Base-by-base conservation (phyloP, 2,113 vertebrate species). In the Loxodonta africana region DNA sequence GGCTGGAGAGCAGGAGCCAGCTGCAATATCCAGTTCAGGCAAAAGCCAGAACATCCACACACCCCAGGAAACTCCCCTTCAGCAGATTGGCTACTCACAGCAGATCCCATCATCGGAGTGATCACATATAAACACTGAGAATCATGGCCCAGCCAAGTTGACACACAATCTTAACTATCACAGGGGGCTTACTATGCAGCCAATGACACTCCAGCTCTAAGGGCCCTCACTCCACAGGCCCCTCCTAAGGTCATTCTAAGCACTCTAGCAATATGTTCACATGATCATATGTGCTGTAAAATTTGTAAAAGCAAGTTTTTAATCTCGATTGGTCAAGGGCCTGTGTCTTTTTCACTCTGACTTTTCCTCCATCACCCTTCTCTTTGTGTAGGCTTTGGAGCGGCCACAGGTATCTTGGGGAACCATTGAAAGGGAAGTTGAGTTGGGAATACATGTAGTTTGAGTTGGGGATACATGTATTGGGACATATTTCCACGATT, bases 241-340 rank as follows among this genome's bases (percentile, higher is more conserved):
- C 53, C 57, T 90, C 67, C 82, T 10, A 77, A 67, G 17, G 57
- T 23, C 73, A 18, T 77, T 30, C 17, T 23, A 57, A 80, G 78
- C 80, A 17, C n/a, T 74, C 78, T 44, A 53, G 28, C 30, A 37
- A 44, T 25, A 5, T 44, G 41, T 71, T 92, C 60, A 84, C 20
- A 57, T 8, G 5, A 33, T 48, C 46, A 8, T 80, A 14, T 33
- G 44, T 71, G 89, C 25, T 21, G 23, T 41, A 53, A 82, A 92
- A 67, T 63, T 83, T 18, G 17, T 14, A 90, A 62, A 95, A 71
- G 28, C 33, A 53, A 83, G 67, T 90, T 82, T 94, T 83, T 78
- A 57, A 71, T 2, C 9, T 57, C 62, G 48, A 0, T 21, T 30
- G 11, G 9, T 92, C 37, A 77, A 65, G 62, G 84, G 48, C 81